Evolutionary conservation across 2,113 vertebrate species (phyloP), one percentile per base, ranked within the genome.

Genomic region (Steatornis caripensis): DNA sequence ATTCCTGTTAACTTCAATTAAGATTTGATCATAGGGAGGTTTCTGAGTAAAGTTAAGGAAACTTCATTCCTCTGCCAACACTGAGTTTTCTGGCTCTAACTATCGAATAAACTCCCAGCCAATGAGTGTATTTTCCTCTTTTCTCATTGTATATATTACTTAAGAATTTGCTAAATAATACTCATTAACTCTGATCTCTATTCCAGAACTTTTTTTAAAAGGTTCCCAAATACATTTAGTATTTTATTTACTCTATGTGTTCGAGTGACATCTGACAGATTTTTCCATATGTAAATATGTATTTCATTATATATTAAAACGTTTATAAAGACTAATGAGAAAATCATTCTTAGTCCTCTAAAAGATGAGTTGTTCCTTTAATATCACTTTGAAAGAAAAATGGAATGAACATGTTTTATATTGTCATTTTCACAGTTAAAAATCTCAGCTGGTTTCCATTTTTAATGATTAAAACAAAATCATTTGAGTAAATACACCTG

Each of bases 151-250:
- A 81, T 93, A 83, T 69, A 85, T 30, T 77, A 46, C 14, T 60
- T 51, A 60, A 79, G 27, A 20, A 57, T 95, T 86, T 88, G 13
- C 51, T 97, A 96, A 97, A 93, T 92, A 84, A 77, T 78, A 60
- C 41, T 87, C 15, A 80, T 57, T 78, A 62, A 64, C 45, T 89
- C 62, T 89, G 65, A 82, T 81, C 34, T 96, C 49, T 68, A 43
- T 69, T 62, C 61, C 70, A 93, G 57, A 77, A 0, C 12, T 80
- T 70, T 69, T 88, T 78, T 27, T 93, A 76, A 81, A 77, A 83
- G 6, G 23, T 2, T 22, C 19, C 32, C 26, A 13, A 72, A 95
- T 78, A 72, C 1, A 48, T 81, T 85, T 51, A 60, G 15, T 51
- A 45, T 95, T 87, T 95, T 90, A 93, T 93, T 95, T 96, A 90